Evolutionary conservation across 2,888 invertebrate species (phyloP).

Genomic region (Odontomyia ornata): DNA sequence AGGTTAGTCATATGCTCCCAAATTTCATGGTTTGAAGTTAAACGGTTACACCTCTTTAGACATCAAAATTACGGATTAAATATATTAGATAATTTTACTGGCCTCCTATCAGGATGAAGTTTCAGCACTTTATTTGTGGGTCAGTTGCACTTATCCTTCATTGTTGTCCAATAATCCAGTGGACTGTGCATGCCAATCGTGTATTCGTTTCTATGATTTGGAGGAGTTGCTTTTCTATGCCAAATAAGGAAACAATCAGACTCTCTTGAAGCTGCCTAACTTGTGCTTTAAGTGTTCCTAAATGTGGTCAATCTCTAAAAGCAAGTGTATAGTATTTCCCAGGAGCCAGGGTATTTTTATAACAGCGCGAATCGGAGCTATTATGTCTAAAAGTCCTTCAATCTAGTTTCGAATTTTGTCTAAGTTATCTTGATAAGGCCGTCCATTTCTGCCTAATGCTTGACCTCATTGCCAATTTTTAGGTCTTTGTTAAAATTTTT

Average conservation of each 20-base stretch:
- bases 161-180: constrained; percentile 90
- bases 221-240: constrained; percentile 96
- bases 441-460: constrained; percentile 92
- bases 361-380: constrained; percentile 55
- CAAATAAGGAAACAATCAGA: constrained; percentile 72
- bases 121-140: constrained; percentile 82
- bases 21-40: too few species aligned
- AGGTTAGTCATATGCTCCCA: too few species aligned
- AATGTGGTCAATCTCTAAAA: constrained; percentile 54
- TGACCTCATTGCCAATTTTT: too few species aligned
- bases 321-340: constrained; percentile 50
- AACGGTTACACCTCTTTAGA: too few species aligned
- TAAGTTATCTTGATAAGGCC: constrained; percentile 82
- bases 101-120: too few species aligned
- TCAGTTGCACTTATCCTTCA: constrained; percentile 94
- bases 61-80: too few species aligned
- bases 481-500: too few species aligned
- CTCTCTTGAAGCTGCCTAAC: constrained; percentile 46
- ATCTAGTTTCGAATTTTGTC: constrained; percentile 92
- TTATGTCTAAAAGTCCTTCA: constrained; percentile 60
- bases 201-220: constrained; percentile 99
- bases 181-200: constrained; percentile 90
- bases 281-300: constrained; percentile 55
- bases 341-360: constrained; percentile 53
- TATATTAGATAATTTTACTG: too few species aligned